Conservation (phyloP, 1,140 invertebrate species). For the Sarcophaga bullata region DNA sequence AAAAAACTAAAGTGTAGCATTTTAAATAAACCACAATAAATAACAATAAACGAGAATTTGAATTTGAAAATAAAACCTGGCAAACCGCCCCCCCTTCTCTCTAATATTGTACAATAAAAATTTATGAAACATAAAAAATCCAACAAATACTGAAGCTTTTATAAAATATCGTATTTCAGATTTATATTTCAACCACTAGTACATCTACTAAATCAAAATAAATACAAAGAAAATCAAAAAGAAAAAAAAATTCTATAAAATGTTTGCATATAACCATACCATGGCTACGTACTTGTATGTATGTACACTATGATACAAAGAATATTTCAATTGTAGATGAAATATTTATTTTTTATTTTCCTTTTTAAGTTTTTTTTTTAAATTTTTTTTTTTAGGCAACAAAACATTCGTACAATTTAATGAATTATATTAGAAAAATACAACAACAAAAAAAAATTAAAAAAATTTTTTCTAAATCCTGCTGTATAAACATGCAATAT, state of each 20-base stretch:
- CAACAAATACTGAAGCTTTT: not conserved
- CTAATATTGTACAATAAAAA: no score
- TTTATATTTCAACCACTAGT: not conserved
- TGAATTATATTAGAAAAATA: constrained; percentile 16
- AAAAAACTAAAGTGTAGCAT: not conserved
- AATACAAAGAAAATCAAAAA: not conserved
- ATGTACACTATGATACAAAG: not conserved
- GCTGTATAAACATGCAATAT: constrained; percentile 15
- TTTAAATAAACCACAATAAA: constrained; percentile 22
- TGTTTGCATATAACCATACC: no score
- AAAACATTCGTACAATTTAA: constrained; percentile 19
- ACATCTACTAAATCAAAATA: constrained; percentile 23
- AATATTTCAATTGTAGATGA: constrained; percentile 16
- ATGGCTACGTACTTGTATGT: no score
- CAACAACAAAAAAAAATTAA: no score
- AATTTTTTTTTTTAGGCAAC: not conserved
- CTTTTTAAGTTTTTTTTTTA: not conserved
- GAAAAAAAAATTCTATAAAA: no score
- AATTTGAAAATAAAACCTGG: no score
- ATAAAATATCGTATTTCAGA: no score
- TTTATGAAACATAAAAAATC: not conserved
- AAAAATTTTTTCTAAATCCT: not conserved
- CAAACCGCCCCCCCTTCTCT: no score
- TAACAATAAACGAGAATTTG: not conserved
- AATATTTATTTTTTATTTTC: not conserved